phyloP scores from a whole-genome alignment of 2,113 vertebrate genomes.

The Meleagris gallopavo region DNA sequence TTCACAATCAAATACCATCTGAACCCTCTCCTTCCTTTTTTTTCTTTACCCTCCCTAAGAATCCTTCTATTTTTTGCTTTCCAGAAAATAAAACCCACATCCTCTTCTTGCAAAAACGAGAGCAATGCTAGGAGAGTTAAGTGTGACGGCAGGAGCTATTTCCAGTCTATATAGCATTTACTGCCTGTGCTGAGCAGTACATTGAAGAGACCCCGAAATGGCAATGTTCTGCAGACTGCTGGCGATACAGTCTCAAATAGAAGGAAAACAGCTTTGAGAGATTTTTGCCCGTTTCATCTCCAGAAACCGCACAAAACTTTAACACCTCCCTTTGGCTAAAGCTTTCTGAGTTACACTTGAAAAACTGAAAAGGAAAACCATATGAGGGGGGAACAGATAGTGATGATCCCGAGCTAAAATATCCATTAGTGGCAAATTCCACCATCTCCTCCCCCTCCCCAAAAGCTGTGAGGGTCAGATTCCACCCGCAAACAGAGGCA shows the following conservation, averaged over 20 bases:
- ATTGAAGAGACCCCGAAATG: conserved; percentile 28
- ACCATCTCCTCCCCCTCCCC: not conserved
- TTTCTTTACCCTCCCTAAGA: not conserved
- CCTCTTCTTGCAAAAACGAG: not conserved
- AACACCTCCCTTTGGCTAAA: conserved; percentile 55
- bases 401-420: conserved; percentile 3
- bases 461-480: conserved; percentile 28
- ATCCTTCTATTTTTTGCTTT: not conserved
- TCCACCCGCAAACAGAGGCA: conserved; percentile 26
- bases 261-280: conserved; percentile 17
- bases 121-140: not conserved
- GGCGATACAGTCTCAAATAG: not conserved
- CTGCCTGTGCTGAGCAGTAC: not conserved
- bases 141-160: conserved; percentile 40
- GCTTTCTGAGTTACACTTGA: conserved; percentile 27
- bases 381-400: not conserved
- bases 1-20: not conserved
- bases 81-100: not conserved
- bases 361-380: conserved; percentile 42
- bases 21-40: not conserved
- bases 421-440: conserved; percentile 36
- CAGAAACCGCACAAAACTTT: conserved; percentile 46
- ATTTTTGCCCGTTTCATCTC: conserved; percentile 8
- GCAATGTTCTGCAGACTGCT: conserved; percentile 42
- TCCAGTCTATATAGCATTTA: conserved; percentile 12